Conservation (phyloP, 2,888 invertebrate genomes). For the Elgonia sp. region DNA sequence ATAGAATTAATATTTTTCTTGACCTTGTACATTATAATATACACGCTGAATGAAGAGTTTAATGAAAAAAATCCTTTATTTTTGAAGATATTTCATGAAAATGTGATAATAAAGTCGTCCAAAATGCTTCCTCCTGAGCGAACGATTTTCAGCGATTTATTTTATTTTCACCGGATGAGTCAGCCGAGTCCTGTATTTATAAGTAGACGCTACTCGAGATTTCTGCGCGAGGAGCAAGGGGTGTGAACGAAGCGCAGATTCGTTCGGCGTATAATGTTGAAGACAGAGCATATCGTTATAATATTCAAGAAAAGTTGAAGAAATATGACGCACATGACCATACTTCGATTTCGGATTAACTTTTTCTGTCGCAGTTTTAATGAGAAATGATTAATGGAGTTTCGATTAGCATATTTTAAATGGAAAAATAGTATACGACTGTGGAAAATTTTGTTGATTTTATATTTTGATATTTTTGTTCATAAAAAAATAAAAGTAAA, state of each 20-base stretch:
- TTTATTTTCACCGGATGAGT: slow-evolving; percentile 69
- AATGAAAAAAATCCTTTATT: too few species aligned
- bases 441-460: too few species aligned
- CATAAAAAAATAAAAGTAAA: too few species aligned
- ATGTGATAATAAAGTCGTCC: slow-evolving; percentile 50
- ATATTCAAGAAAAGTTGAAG: slow-evolving; percentile 33
- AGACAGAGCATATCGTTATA: slow-evolving; percentile 59
- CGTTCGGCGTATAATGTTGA: slow-evolving; percentile 54
- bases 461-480: too few species aligned
- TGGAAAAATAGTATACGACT: too few species aligned
- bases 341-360: slow-evolving; percentile 39
- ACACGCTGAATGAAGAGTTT: too few species aligned
- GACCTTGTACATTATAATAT: too few species aligned
- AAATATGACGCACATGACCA: slow-evolving; percentile 41
- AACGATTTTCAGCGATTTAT: slow-evolving; percentile 62
- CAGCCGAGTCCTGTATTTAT: slow-evolving; percentile 72
- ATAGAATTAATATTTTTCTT: too few species aligned
- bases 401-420: too few species aligned
- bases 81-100: slow-evolving; percentile 20
- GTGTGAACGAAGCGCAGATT: slow-evolving; percentile 43
- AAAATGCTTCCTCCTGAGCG: slow-evolving; percentile 34
- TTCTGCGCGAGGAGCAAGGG: slow-evolving; percentile 36
- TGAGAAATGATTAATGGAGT: neutral
- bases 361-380: slow-evolving; percentile 20
- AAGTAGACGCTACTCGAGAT: slow-evolving; percentile 65